Base-by-base conservation (phyloP, 1,140 invertebrate species). In the Papilio dardanus region DNA sequence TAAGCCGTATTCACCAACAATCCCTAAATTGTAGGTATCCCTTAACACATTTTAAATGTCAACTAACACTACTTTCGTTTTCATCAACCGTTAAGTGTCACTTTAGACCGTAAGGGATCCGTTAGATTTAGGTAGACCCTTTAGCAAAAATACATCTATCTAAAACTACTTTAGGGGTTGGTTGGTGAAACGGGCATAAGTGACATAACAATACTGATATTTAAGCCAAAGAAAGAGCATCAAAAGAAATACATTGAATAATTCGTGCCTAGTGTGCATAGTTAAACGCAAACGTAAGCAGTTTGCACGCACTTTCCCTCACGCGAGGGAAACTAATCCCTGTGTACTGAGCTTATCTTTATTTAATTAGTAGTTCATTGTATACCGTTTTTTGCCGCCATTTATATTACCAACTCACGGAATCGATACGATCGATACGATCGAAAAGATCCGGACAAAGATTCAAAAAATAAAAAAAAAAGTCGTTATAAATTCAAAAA, bases 341-440 rank as follows among this genome's bases (percentile, higher is more conserved):
- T 40, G 67, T 24, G 31, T 69, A 69, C 19, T 35, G n/a, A 69
- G 67, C 67, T 69, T 69, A 40, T 40, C 35, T 35, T 42, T 69
- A 69, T 69, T 69, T 69, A 69, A 69, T 69, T 69, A 69, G 67
- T 12, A 69, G 35, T 69, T 69, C 67, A 69, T 37, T 28, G 35
- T 42, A 21, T 69, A 12, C 21, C 10, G 35, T 35, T 37, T 24
- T n/a, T n/a, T n/a, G n/a, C n/a, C n/a, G n/a, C n/a, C 19, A 21
- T 69, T 40, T 12, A 16, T 40, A 35, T 69, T 35, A 37, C 10
- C 67, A 69, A 37, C 67, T 37, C 37, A 68, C 2, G 3, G 24
- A 62, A 62, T 30, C 12, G 54, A 62, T 62, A 62, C 24, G n/a
- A n/a, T n/a, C n/a, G n/a, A n/a, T n/a, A n/a, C n/a, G n/a, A n/a